Evolutionary conservation across 1,140 invertebrate genomes (phyloP), one percentile per base, ranked within the genome.

Genomic region (Lethocerus indicus): DNA sequence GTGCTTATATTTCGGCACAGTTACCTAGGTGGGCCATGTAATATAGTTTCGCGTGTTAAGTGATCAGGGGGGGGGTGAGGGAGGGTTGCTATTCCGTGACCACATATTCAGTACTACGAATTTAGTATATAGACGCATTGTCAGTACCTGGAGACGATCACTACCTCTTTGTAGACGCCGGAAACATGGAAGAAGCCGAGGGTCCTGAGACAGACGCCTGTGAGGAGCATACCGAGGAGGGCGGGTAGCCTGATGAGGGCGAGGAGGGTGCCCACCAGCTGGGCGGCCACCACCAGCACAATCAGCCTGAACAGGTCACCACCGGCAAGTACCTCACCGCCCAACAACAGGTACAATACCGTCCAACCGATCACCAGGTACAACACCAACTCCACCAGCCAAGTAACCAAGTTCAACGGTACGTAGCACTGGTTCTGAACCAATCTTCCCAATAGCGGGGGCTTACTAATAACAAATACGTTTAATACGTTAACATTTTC

Each of bases 251-350:
- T 40, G 4, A 57, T 2, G 9, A 52, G 32, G 9, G 9, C 24
- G 1, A 49, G 42, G 7, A 56, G 7, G 18, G 39, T 37, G 3
- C 57, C 58, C 7, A 40, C 48, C 3, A 50, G n/a, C 29, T 49
- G 40, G 1, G 58, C 57, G 12, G 43, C 18, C 2, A 55, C 5
- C 5, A 54, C 23, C 4, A 59, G 50, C 0, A 79, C 66, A 2
- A 83, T 78, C 2, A 92, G 63, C 45, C 76, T 74, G 58, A 86
- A 90, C 1, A 89, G 65, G 53, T 81, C 78, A 5, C 86, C 85
- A 18, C 81, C 81, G 0, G 71, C 72, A 2, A 83, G 74, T 2
- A 81, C 83, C 28, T 80, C 76, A 1, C 78, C 65, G 18, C 80
- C 77, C 39, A 87, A 71, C 28, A 89, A 65, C 23, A 76, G 70